Base-by-base conservation (phyloP, 2,113 vertebrate genomes). In the Salvelinus fontinalis region DNA sequence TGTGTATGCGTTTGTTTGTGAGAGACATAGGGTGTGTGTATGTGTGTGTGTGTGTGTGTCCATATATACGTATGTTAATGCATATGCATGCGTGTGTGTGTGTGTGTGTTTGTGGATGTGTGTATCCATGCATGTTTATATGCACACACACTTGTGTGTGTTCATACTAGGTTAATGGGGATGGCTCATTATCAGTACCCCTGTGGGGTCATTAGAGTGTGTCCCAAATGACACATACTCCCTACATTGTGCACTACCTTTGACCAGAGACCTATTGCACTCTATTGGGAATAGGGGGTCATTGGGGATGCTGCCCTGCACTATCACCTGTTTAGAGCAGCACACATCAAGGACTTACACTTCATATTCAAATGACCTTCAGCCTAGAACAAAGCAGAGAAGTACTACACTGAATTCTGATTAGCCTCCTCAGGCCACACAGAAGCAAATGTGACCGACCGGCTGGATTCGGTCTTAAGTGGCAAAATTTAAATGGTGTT, bases 291-390 rank as follows among this genome's bases (percentile, higher is more conserved):
- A 11, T 44, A 44, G 2, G 2, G 8, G 2, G 39, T 44, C 8
- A 44, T 44, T 44, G 9, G 34, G 26, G 62, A 60, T 67, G 49
- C 9, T 7, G 14, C 24, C 59, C 14, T 11, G 5, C 29, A 14
- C 67, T 75, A 62, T 39, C 34, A 34, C 22, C 60, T 66, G 9
- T 65, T 57, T 8, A 68, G 67, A 59, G 69, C 20, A 14, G 48
- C 65, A 18, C 31, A 5, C 34, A 16, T n/a, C 57, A 60, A 60
- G 14, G 60, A 66, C 14, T 70, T 48, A n/a, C 77, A 57, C 6
- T 75, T 34, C 60, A 75, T 68, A 54, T 77, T 48, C 27, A 39
- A 5, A 64, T 79, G 3, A 66, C 31, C n/a, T 75, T 75, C 65
- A 12, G 22, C 7, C 12, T 67, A 1, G 13, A 69, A 60, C 14